A percentile compares a stretch with the other conserved stretches of the same genome.
Conservation (phyloP, 2,888 invertebrate genomes). For the Stratiomys singularior region DNA sequence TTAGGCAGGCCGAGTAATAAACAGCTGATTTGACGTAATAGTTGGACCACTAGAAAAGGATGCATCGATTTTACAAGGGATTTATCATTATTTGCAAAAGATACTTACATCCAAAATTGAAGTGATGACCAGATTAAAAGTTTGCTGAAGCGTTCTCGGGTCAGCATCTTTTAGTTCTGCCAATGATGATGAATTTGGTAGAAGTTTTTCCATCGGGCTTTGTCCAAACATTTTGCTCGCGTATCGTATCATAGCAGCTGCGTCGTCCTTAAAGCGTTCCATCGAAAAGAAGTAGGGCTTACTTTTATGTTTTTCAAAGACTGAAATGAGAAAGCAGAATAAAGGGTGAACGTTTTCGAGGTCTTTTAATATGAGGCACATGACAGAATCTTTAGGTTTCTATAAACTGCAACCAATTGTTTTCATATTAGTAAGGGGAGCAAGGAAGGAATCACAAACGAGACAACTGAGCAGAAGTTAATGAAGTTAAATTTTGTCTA, state of each 20-base stretch:
- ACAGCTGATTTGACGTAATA: slow-evolving; percentile 32
- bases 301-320: not conserved
- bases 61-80: not conserved
- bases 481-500: too few relatives aligned
- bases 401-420: too few relatives aligned
- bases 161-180: slow-evolving; percentile 7
- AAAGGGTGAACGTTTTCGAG: not conserved
- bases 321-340: not conserved
- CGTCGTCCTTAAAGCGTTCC: slow-evolving; percentile 9
- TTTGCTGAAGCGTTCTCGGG: not conserved
- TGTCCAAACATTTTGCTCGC: slow-evolving; percentile 13
- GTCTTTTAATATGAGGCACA: too few relatives aligned
- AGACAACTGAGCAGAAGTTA: too few relatives aligned
- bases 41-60: slow-evolving; percentile 16
- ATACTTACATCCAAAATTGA: slow-evolving; percentile 37
- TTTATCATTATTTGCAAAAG: not conserved
- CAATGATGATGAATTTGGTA: slow-evolving; percentile 7
- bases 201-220: not conserved
- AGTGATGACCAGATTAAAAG: slow-evolving; percentile 18
- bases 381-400: too few relatives aligned
- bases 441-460: too few relatives aligned
- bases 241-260: not conserved
- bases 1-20: slow-evolving; percentile 15
- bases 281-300: slow-evolving; percentile 6
- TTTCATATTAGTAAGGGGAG: too few relatives aligned